phyloP scores from a whole-genome alignment of 2,888 invertebrate species.

The Mimumesa dahlbomi region DNA sequence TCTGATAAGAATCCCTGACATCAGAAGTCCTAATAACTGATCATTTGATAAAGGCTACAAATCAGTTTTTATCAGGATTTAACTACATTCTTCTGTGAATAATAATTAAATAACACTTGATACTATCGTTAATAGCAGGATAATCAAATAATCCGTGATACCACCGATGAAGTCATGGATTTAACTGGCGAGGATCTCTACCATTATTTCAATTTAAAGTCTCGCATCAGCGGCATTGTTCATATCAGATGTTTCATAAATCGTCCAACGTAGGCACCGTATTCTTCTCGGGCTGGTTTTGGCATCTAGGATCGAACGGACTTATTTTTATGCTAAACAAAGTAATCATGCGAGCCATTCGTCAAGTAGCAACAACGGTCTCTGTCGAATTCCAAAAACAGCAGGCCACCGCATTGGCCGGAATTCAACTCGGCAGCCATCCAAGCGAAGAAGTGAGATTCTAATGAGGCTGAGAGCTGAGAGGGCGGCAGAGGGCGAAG shows the following conservation, averaged over 20 bases:
- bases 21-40: too few species aligned
- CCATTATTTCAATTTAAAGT: constrained; percentile 30
- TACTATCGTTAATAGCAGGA: too few species aligned
- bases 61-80: too few species aligned
- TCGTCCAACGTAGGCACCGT: constrained; percentile 3
- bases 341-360: constrained; percentile 60
- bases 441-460: constrained; percentile 61
- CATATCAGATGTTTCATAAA: constrained; percentile 52
- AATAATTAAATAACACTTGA: too few species aligned
- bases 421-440: constrained; percentile 64
- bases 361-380: constrained; percentile 48
- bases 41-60: too few species aligned
- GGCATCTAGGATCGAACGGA: constrained; percentile 31
- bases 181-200: constrained; percentile 15
- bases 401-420: constrained; percentile 60
- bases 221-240: constrained; percentile 26
- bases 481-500: constrained; percentile 9
- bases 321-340: constrained; percentile 56
- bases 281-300: not conserved
- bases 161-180: too few species aligned
- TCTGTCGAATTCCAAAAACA: constrained; percentile 61
- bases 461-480: constrained; percentile 55
- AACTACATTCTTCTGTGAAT: too few species aligned
- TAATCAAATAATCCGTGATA: too few species aligned
- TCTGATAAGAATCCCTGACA: too few species aligned